Evolutionary conservation across 1,140 invertebrate species (phyloP).

Genomic region (Drosophila yakuba): DNA sequence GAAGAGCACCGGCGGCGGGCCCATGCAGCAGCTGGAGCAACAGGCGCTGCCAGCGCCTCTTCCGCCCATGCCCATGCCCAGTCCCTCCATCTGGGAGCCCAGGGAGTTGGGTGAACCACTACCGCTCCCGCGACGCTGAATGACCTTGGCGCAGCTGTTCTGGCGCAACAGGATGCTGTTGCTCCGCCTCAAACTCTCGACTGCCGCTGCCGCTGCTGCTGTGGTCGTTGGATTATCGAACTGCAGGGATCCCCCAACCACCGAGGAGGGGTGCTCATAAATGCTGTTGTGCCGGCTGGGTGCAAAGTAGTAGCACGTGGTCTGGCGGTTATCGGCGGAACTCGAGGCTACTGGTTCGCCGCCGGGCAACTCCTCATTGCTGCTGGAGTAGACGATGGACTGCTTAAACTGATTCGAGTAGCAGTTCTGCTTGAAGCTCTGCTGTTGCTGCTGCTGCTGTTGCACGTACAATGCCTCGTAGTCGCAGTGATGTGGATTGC

Average conservation of each 20-base stretch:
- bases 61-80: slow-evolving; percentile 66
- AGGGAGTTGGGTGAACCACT: slow-evolving; percentile 75
- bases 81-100: slow-evolving; percentile 76
- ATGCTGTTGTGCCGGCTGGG: slow-evolving; percentile 82
- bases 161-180: slow-evolving; percentile 79
- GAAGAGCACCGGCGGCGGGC: slow-evolving; percentile 80
- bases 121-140: slow-evolving; percentile 67
- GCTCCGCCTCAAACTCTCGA: slow-evolving; percentile 75
- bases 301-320: slow-evolving; percentile 80
- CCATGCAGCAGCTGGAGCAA: slow-evolving; percentile 78
- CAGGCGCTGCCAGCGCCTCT: slow-evolving; percentile 61
- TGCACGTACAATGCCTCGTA: slow-evolving; percentile 84
- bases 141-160: slow-evolving; percentile 80
- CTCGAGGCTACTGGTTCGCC: slow-evolving; percentile 35
- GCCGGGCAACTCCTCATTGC: slow-evolving; percentile 75
- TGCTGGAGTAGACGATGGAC: slow-evolving; percentile 80
- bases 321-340: slow-evolving; percentile 56
- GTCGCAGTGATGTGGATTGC: slow-evolving; percentile 82
- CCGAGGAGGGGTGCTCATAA: slow-evolving; percentile 83
- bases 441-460: slow-evolving; percentile 53
- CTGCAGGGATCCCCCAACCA: slow-evolving; percentile 78
- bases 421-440: slow-evolving; percentile 78
- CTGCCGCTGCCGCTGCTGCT: slow-evolving; percentile 76
- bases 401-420: slow-evolving; percentile 83
- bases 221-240: slow-evolving; percentile 75